Base-by-base conservation (phyloP, 2,113 vertebrate species). In the Probosciger aterrimus region DNA sequence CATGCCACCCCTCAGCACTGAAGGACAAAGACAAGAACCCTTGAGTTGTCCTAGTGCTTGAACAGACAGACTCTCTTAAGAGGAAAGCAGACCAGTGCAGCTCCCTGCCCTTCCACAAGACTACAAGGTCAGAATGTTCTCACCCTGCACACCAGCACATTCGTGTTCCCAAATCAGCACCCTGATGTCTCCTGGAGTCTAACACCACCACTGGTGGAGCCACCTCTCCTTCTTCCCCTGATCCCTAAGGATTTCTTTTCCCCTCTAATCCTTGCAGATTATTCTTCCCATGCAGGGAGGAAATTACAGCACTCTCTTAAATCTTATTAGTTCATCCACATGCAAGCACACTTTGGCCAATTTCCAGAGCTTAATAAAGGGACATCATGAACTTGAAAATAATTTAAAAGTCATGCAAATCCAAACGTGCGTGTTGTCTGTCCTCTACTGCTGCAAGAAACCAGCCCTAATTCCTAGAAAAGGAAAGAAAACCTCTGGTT, bases 231-330 rank as follows among this genome's bases (percentile, higher is more conserved):
- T 33, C 41, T 8, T 5, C 44, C 53, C 59, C 86, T 67, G 60
- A 76, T 90, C 35, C n/a, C 49, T 25, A 60, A 64, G 46, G 35
- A 52, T 37, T 31, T 75, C 15, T 82, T 50, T 70, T 55, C 1
- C 2, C 25, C 7, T 50, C 74, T 94, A 96, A 96, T 91, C 95
- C 41, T 82, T 81, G 24, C 63, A 68, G 43, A 8, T 94, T 93
- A 87, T 53, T 95, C 44, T 87, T 93, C 39, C 74, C 47, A 53
- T 52, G 50, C 53, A 53, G 28, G 64, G 63, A 71, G 39, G 82
- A 97, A 97, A 93, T 96, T 93, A 75, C 83, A 94, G 76, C 23
- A 41, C 52, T 46, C 33, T 64, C 78, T 59, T 73, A 90, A 92
- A 95, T 92, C 94, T 77, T 86, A 95, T 94, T 86, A 79, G 65